A percentile compares a stretch with the other conserved stretches of the same genome.
Evolutionary conservation across 2,113 vertebrate genomes (phyloP).

Genomic region (Lutjanus erythropterus): DNA sequence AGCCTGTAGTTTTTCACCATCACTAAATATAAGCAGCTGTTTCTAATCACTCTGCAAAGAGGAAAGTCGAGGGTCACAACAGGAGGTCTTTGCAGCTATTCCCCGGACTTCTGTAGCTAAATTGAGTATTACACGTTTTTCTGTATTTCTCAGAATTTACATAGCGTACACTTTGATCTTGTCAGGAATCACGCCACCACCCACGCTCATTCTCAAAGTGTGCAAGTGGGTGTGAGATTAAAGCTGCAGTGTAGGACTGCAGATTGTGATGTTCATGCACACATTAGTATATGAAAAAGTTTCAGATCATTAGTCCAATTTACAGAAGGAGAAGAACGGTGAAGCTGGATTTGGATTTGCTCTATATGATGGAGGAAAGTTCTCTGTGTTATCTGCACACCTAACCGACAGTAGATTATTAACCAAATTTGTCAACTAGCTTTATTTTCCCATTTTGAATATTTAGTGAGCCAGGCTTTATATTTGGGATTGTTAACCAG

Average conservation of each 20-base stretch:
- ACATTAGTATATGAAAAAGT: neutral
- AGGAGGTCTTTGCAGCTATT: neutral
- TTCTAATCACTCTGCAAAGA: conserved; percentile 3
- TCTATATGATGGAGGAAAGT: neutral
- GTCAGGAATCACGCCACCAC: conserved; percentile 56
- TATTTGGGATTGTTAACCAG: too few species aligned
- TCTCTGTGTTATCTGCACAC: neutral
- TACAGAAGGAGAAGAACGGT: neutral
- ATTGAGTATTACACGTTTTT: conserved; percentile 34
- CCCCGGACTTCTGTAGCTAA: conserved; percentile 21
- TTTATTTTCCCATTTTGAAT: too few species aligned
- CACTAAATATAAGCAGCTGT: conserved; percentile 15
- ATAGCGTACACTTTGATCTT: conserved; percentile 55
- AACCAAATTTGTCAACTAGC: too few species aligned
- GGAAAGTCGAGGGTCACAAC: conserved; percentile 21
- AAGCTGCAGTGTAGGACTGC: conserved; percentile 35
- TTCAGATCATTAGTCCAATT: conserved; percentile 9
- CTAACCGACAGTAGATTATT: too few species aligned
- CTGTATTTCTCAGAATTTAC: conserved; percentile 33
- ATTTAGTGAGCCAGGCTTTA: too few species aligned
- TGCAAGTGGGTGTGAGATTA: conserved; percentile 59
- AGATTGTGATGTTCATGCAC: conserved; percentile 14
- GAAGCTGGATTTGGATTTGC: neutral
- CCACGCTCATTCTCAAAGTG: conserved; percentile 49
- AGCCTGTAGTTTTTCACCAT: neutral